phyloP scores from a whole-genome alignment of 2,888 invertebrate genomes.

The Melikaiella ostensackeni region DNA sequence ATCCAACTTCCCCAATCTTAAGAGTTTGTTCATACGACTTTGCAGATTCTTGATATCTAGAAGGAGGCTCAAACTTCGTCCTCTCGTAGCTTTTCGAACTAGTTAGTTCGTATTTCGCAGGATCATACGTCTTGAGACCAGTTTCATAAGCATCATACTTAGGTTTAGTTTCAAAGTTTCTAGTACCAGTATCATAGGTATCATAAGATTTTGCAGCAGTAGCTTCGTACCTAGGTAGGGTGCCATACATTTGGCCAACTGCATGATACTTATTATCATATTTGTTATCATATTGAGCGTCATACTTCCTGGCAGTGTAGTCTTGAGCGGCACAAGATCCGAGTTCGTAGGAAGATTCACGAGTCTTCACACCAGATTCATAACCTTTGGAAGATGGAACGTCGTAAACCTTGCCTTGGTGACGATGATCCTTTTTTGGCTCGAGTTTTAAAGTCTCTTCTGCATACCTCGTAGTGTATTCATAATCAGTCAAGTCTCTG shows the following conservation, averaged over 20 bases:
- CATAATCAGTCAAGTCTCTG: slow-evolving; percentile 71
- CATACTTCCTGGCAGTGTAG: slow-evolving; percentile 57
- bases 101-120: slow-evolving; percentile 71
- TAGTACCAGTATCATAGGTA: slow-evolving; percentile 59
- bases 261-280: slow-evolving; percentile 67
- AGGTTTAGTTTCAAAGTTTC: slow-evolving; percentile 50
- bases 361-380: slow-evolving; percentile 74
- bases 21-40: slow-evolving; percentile 74
- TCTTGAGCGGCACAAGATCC: slow-evolving; percentile 62
- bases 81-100: slow-evolving; percentile 74
- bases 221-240: slow-evolving; percentile 70
- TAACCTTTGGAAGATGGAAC: slow-evolving; percentile 69
- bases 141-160: slow-evolving; percentile 57
- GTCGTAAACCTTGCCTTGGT: slow-evolving; percentile 68
- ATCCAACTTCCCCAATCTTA: slow-evolving; percentile 70
- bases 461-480: slow-evolving; percentile 71
- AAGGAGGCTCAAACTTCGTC: slow-evolving; percentile 67
- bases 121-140: slow-evolving; percentile 58
- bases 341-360: slow-evolving; percentile 73
- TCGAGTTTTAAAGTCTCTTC: slow-evolving; percentile 74
- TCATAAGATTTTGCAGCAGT: slow-evolving; percentile 58
- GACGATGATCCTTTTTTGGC: slow-evolving; percentile 68
- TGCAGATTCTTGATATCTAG: slow-evolving; percentile 66
- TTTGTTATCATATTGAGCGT: slow-evolving; percentile 54
- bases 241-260: slow-evolving; percentile 72